Percentiles rank a stretch among this genome's conserved stretches.
These are phyloP conservation scores for Pseudoatta argentina DNA, from an alignment of 1,140 invertebrate genomes.

Conservation along the genomic window DNA sequence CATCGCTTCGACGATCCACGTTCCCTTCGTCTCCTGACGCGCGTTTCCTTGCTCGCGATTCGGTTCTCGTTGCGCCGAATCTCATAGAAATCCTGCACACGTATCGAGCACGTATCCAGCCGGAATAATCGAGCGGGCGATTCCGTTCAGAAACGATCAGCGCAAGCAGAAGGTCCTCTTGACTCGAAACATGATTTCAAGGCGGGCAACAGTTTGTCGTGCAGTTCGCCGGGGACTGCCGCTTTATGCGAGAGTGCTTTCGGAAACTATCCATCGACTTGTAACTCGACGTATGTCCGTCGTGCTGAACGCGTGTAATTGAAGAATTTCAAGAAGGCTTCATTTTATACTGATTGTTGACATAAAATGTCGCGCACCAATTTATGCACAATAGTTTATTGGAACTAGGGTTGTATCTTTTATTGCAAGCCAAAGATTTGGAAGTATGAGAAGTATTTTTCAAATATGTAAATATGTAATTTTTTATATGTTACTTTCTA, in stretches of 20 bases:
- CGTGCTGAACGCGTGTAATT: constrained; percentile 2
- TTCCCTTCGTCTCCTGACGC: constrained; percentile 43
- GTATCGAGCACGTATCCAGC: constrained; percentile 73
- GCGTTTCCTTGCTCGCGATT: constrained; percentile 19
- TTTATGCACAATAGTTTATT: neutral
- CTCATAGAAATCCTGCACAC: constrained; percentile 72
- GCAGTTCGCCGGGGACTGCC: constrained; percentile 33
- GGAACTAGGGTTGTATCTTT: neutral
- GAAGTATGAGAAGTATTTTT: neutral
- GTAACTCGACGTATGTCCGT: constrained; percentile 35
- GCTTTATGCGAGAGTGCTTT: constrained; percentile 44
- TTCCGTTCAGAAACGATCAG: constrained; percentile 68
- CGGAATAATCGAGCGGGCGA: constrained; percentile 78
- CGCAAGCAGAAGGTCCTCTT: constrained; percentile 57
- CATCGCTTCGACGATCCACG: constrained; percentile 33
- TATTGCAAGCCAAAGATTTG: neutral
- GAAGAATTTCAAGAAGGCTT: constrained; percentile 40
- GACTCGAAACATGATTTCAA: constrained; percentile 71
- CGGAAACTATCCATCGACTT: constrained; percentile 49
- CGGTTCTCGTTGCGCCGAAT: constrained; percentile 29
- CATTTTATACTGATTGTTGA: neutral
- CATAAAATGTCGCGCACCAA: neutral
- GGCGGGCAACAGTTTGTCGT: constrained; percentile 77
- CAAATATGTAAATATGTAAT: neutral
- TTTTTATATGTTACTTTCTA: neutral